These are phyloP conservation scores for Plemyria rubiginata DNA, from an alignment of 2,888 invertebrate species.

Conservation along the genomic window DNA sequence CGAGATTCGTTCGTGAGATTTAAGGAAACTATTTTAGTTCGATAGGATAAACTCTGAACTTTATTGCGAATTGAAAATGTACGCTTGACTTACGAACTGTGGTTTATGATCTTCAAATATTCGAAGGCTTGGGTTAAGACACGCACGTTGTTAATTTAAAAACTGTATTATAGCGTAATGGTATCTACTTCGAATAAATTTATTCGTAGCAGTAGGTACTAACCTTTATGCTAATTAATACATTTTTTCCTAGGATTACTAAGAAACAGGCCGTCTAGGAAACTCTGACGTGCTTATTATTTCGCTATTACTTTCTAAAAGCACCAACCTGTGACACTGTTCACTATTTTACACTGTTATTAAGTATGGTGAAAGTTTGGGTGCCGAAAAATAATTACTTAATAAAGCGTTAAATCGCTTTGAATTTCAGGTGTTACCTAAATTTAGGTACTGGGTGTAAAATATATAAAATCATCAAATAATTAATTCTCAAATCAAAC, in stretches of 20 bases:
- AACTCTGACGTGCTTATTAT: no score
- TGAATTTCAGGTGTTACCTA: background rate
- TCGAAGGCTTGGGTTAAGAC: conserved; percentile 46
- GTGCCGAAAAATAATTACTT: no score
- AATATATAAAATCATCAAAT: background rate
- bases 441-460: no score
- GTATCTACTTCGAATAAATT: no score
- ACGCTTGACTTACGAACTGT: conserved; percentile 38
- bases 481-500: background rate
- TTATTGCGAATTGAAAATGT: conserved; percentile 46
- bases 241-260: no score
- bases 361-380: no score
- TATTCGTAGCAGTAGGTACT: no score
- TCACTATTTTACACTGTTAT: no score
- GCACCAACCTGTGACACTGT: no score
- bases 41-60: conserved; percentile 44
- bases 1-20: background rate
- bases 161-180: conserved; percentile 38
- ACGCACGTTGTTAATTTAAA: conserved; percentile 46
- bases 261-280: no score
- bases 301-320: no score
- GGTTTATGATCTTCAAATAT: conserved; percentile 49
- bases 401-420: background rate
- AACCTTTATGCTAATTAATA: no score
- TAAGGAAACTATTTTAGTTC: background rate